Percentiles rank a stretch among this genome's conserved stretches.
Conservation (phyloP, 37 sponge, comb jelly and placozoan genomes). For the Ephydatia muelleri region DNA sequence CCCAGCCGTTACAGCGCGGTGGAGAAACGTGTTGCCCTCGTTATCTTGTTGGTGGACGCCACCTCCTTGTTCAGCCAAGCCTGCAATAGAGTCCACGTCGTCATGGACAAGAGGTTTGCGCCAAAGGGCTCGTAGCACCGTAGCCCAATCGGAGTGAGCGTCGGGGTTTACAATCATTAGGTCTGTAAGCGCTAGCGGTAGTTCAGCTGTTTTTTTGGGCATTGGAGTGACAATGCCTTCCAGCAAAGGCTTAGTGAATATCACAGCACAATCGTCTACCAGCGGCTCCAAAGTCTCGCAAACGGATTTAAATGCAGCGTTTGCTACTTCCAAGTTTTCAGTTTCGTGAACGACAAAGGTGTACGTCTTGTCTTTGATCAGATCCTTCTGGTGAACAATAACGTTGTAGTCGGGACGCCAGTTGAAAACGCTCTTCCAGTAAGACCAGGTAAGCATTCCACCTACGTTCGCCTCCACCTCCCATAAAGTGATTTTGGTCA, state of each 20-base stretch:
- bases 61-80: too few species aligned
- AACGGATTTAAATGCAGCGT: conserved; percentile 7
- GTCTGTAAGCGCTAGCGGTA: background rate
- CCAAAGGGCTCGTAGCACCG: background rate
- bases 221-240: background rate
- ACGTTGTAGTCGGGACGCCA: conserved; percentile 6
- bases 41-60: too few species aligned
- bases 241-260: background rate
- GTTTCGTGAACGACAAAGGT: conserved; percentile 12
- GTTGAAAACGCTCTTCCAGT: background rate
- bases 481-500: background rate
- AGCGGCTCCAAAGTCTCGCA: background rate
- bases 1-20: too few species aligned
- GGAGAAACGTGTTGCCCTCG: too few species aligned
- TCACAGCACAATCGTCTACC: background rate
- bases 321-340: background rate
- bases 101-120: too few species aligned
- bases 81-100: too few species aligned
- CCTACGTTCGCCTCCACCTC: conserved; percentile 1
- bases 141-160: conserved; percentile 8
- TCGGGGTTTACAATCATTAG: background rate
- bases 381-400: conserved; percentile 1
- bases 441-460: background rate
- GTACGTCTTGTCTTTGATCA: background rate
- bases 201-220: background rate